phyloP scores from a whole-genome alignment of 2,113 vertebrate species.

The Channa argus region DNA sequence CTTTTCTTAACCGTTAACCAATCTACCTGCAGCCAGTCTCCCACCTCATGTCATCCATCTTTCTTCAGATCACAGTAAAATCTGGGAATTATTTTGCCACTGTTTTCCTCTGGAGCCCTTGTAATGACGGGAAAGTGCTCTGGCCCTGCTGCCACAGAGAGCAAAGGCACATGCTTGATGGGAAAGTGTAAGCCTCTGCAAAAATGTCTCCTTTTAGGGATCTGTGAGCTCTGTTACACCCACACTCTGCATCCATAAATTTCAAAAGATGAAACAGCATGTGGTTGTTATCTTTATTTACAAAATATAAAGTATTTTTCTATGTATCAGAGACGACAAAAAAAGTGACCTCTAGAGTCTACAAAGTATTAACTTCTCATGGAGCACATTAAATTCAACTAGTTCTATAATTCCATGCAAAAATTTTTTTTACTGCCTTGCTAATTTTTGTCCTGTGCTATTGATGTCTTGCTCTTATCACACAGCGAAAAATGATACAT shows the following conservation, averaged over 20 bases:
- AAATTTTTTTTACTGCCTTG: not conserved
- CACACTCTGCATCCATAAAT: constrained; percentile 61
- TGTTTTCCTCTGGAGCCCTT: constrained; percentile 58
- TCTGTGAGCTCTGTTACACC: constrained; percentile 57
- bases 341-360: constrained; percentile 37
- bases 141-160: constrained; percentile 56
- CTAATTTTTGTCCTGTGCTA: too few relatives aligned
- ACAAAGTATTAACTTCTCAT: constrained; percentile 40
- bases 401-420: not conserved
- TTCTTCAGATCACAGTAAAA: constrained; percentile 69
- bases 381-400: constrained; percentile 6
- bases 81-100: constrained; percentile 79
- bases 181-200: constrained; percentile 65
- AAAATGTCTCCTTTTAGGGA: constrained; percentile 76
- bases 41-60: constrained; percentile 20
- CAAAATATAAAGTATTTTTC: constrained; percentile 56
- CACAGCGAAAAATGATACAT: not conserved
- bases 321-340: constrained; percentile 15
- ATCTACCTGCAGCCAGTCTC: constrained; percentile 48
- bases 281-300: constrained; percentile 67
- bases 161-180: constrained; percentile 62
- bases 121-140: constrained; percentile 76
- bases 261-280: constrained; percentile 62
- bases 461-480: too few relatives aligned
- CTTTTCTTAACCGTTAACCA: too few relatives aligned